Conservation (phyloP, 2,888 invertebrate genomes). For the Dynastes tityus region DNA sequence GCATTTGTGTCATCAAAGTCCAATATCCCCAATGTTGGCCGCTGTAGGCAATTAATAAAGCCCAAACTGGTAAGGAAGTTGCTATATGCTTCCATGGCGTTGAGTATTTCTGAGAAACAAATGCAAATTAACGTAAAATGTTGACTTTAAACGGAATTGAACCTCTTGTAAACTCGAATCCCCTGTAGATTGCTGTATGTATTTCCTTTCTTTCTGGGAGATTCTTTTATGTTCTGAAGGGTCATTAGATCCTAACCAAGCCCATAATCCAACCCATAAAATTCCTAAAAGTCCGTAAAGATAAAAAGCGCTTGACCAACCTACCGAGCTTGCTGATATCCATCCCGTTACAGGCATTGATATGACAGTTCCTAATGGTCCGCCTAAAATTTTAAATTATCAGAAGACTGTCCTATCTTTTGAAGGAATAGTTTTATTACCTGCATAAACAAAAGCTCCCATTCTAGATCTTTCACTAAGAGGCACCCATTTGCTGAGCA, state of each 20-base stretch:
- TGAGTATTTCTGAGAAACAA: slow-evolving; percentile 63
- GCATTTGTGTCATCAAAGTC: slow-evolving; percentile 87
- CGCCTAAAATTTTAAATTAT: slow-evolving; percentile 72
- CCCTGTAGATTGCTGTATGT: slow-evolving; percentile 79
- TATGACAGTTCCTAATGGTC: slow-evolving; percentile 85
- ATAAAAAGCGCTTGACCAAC: slow-evolving; percentile 88
- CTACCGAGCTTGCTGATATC: slow-evolving; percentile 78
- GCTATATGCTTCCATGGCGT: slow-evolving; percentile 86
- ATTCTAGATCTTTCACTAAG: slow-evolving; percentile 79
- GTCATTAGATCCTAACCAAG: slow-evolving; percentile 77
- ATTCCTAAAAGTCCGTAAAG: slow-evolving; percentile 78
- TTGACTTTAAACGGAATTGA: neutral
- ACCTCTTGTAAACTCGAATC: slow-evolving; percentile 64
- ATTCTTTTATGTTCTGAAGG: slow-evolving; percentile 77
- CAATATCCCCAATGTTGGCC: slow-evolving; percentile 88
- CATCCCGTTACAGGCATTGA: slow-evolving; percentile 83
- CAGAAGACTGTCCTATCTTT: neutral
- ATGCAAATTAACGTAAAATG: neutral
- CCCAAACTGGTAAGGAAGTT: slow-evolving; percentile 84
- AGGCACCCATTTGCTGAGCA: slow-evolving; percentile 85
- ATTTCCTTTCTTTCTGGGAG: slow-evolving; percentile 76
- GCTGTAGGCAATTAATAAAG: slow-evolving; percentile 80
- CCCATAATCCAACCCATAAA: slow-evolving; percentile 76
- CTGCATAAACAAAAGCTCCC: slow-evolving; percentile 79
- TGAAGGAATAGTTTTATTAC: slow-evolving; percentile 54